Conservation (phyloP, 2,113 vertebrate genomes). For the Brachyhypopomus gauderio region DNA sequence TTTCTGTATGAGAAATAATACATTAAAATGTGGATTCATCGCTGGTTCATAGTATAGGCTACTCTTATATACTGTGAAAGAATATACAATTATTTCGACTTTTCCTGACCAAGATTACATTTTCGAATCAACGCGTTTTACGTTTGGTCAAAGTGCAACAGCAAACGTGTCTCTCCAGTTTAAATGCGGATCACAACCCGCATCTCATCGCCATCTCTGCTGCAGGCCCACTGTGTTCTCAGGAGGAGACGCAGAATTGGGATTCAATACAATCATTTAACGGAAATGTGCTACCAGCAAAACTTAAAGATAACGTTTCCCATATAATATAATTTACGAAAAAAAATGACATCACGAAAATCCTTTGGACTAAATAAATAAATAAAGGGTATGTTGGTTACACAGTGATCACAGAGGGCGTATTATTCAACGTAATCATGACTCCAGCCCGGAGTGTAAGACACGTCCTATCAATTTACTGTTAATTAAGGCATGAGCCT, state of each 20-base stretch:
- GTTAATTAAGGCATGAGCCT: too few relatives aligned
- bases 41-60: neutral
- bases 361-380: neutral
- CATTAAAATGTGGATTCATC: neutral
- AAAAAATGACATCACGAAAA: neutral
- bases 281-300: neutral
- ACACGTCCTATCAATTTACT: too few relatives aligned
- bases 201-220: neutral
- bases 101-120: neutral
- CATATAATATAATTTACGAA: neutral
- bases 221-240: neutral
- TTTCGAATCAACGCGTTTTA: neutral
- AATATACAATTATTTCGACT: too few relatives aligned
- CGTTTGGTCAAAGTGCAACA: neutral
- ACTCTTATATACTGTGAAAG: neutral
- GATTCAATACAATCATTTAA: neutral
- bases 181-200: conserved; percentile 9
- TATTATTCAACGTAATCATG: too few relatives aligned
- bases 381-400: neutral
- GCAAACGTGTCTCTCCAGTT: neutral
- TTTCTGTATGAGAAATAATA: neutral
- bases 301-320: neutral
- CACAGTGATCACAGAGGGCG: too few relatives aligned
- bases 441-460: too few relatives aligned
- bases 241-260: neutral